Percentiles rank a stretch among this genome's conserved stretches.
Conservation (phyloP, 92 coral and sea anemone species). For the Micromussa lordhowensis region DNA sequence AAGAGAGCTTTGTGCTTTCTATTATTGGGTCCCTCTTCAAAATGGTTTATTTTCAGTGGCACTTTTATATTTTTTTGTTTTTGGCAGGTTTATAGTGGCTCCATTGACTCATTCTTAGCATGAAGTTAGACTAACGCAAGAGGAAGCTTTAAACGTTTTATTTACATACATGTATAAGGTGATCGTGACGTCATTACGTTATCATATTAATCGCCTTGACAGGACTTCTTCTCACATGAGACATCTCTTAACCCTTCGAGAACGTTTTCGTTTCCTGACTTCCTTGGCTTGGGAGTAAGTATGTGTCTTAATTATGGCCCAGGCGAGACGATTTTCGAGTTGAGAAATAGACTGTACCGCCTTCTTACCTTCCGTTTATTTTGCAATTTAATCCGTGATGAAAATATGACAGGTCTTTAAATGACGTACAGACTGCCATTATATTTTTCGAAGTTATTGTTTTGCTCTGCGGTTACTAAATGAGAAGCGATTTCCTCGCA, state of each 20-base stretch:
- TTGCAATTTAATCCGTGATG: neutral
- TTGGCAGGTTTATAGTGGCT: too few relatives aligned
- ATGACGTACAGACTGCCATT: neutral
- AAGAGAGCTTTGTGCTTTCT: neutral
- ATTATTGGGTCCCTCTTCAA: neutral
- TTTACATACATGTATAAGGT: neutral
- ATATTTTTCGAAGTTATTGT: neutral
- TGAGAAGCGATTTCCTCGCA: neutral
- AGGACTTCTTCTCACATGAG: neutral
- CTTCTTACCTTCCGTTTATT: neutral
- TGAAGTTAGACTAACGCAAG: too few relatives aligned
- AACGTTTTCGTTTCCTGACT: neutral
- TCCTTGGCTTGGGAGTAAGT: neutral
- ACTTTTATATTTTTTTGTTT: too few relatives aligned
- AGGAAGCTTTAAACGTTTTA: too few relatives aligned
- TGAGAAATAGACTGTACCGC: neutral
- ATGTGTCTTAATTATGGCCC: neutral
- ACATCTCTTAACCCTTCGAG: neutral
- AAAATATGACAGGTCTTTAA: neutral
- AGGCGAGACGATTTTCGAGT: neutral
- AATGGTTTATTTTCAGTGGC: neutral
- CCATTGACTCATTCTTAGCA: too few relatives aligned
- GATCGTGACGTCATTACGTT: neutral
- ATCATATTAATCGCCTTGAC: neutral
- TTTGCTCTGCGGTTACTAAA: neutral